Evolutionary conservation across 2,888 invertebrate genomes (phyloP), one percentile per base, ranked within the genome.

Genomic region (Phragmatobia fuliginosa): DNA sequence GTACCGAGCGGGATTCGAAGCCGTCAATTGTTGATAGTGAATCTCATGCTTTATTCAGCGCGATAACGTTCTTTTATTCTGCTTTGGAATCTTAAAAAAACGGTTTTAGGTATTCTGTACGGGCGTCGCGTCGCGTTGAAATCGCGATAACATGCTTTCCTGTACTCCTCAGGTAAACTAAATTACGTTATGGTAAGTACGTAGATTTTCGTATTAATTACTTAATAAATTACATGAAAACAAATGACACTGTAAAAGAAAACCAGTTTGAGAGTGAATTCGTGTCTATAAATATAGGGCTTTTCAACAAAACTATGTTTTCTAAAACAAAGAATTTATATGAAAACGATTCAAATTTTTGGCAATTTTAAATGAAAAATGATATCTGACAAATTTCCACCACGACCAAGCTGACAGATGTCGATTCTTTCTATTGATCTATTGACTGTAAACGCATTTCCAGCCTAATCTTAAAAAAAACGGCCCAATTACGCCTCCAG

Each of bases 11-110:
- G 6, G 25, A 52, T 52, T 52, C 25, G 52, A 25, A 28, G 52
- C 60, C 33, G 33, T 32, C n/a, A 33, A 60, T 60, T 33, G n/a
- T 60, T n/a, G 56, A 56, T 56, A 56, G 56, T 56, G 56, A 56
- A 56, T 28, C 56, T 56, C 56, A 56, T 56, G 28, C 56, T 28
- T 56, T 56, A 56, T 56, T 56, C 56, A 56, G 14, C 7, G 56
- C 56, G 56, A 56, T 56, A 56, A 25, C 14, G 28, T 28, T 2
- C 7, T 28, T 56, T 56, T 56, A 56, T 56, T 56, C 16, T 14
- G 25, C 25, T 56, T 16, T 28, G 28, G 28, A 56, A 16, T 56
- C 28, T 56, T 56, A 56, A 16, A 28, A 56, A 56, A 28, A 56
- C 16, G 4, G 28, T 56, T 28, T 56, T 28, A 28, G 56, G 28